Evolutionary conservation across 2,888 invertebrate genomes (phyloP).

Genomic region (Ernsta delagoae): DNA sequence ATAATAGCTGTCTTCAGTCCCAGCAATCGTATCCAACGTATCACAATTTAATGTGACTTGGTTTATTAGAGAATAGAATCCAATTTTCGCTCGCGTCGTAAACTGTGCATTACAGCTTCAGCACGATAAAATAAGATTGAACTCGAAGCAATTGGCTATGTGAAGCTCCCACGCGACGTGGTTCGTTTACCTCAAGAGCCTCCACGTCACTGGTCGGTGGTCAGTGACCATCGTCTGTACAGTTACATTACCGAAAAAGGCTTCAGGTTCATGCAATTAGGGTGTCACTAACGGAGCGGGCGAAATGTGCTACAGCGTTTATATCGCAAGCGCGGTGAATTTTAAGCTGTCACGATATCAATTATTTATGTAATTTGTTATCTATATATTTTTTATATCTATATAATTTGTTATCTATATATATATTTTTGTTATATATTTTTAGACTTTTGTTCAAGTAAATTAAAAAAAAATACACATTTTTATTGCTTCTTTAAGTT

Average conservation of each 20-base stretch:
- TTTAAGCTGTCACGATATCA: too few species aligned
- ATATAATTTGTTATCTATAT: too few species aligned
- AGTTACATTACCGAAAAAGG: conserved; percentile 50
- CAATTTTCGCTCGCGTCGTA: conserved; percentile 34
- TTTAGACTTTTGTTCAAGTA: too few species aligned
- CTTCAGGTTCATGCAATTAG: conserved; percentile 28
- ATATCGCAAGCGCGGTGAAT: background rate
- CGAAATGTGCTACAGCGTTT: background rate
- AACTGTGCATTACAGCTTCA: conserved; percentile 33
- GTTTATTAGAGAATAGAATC: conserved; percentile 27
- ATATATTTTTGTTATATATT: too few species aligned
- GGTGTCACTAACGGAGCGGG: conserved; percentile 21
- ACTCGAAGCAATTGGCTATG: conserved; percentile 35
- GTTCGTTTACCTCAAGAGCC: conserved; percentile 42
- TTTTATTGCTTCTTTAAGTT: too few species aligned
- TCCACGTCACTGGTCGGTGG: conserved; percentile 45
- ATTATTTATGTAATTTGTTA: too few species aligned
- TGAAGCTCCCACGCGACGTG: conserved; percentile 34
- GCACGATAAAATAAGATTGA: conserved; percentile 36
- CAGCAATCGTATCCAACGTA: conserved; percentile 1
- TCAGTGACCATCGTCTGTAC: conserved; percentile 52
- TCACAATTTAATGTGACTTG: conserved; percentile 12
- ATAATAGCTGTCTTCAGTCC: background rate
- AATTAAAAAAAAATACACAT: too few species aligned
- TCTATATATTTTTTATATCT: too few species aligned